phyloP scores from a whole-genome alignment of 2,797 vertebrate species.

The Erethizon dorsatum region DNA sequence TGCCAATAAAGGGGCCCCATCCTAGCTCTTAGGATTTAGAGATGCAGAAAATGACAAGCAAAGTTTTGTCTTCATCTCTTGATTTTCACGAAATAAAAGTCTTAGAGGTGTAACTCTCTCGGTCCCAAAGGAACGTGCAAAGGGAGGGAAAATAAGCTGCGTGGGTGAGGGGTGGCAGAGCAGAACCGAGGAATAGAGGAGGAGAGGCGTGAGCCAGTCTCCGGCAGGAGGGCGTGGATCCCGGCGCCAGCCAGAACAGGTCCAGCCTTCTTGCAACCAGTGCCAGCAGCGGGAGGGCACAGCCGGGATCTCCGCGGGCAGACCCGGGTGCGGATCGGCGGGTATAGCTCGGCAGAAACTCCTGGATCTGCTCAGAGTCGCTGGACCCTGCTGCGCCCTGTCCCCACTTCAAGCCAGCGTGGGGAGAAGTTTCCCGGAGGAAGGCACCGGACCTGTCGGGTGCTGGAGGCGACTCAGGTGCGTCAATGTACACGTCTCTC shows the following conservation, averaged over 20 bases:
- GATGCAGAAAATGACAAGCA: not conserved
- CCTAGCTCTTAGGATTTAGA: not conserved
- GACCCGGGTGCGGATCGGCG: not conserved
- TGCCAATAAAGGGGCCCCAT: not conserved
- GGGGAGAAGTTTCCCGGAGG: conserved; percentile 60
- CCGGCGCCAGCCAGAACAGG: conserved; percentile 79
- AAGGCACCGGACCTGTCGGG: not conserved
- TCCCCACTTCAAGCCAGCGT: not conserved
- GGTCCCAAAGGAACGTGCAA: conserved; percentile 60
- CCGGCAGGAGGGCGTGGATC: conserved; percentile 68
- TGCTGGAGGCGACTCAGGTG: not conserved
- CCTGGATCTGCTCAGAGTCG: not conserved
- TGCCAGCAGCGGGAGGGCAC: conserved; percentile 53
- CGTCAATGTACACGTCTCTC: not conserved
- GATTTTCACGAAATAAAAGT: conserved; percentile 55
- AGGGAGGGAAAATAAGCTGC: not conserved
- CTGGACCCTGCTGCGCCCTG: not conserved
- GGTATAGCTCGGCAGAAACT: conserved; percentile 21
- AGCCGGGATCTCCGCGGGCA: not conserved
- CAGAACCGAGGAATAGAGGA: not conserved
- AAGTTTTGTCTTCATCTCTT: conserved; percentile 64
- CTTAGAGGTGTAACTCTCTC: conserved; percentile 8
- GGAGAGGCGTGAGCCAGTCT: conserved; percentile 58
- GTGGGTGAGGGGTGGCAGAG: conserved; percentile 66
- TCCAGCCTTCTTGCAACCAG: conserved; percentile 56